phyloP scores from a whole-genome alignment of 2,888 invertebrate species.

The Apantesis nais region DNA sequence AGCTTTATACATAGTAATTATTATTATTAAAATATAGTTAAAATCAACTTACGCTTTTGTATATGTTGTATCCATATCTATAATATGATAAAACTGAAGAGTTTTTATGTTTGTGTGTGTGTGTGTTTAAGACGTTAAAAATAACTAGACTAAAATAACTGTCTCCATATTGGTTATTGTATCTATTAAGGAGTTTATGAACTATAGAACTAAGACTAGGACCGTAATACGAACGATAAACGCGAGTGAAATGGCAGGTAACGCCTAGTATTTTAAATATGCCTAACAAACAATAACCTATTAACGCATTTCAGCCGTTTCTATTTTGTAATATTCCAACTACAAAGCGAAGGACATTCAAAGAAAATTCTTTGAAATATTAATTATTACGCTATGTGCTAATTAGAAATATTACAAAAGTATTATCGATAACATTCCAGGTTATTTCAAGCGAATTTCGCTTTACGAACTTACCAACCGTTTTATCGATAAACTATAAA shows the following conservation, averaged over 20 bases:
- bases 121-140: no score
- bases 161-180: no score
- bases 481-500: not conserved
- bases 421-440: not conserved
- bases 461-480: not conserved
- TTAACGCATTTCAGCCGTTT: not conserved
- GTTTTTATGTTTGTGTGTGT: no score
- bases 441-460: not conserved
- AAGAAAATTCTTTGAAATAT: constrained; percentile 12
- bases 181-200: no score
- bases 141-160: not conserved
- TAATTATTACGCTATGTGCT: constrained; percentile 8
- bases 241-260: not conserved
- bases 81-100: no score
- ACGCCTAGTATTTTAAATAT: not conserved
- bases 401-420: constrained; percentile 7
- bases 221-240: not conserved
- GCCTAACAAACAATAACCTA: not conserved
- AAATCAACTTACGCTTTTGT: no score
- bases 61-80: no score
- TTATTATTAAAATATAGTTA: no score
- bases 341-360: not conserved
- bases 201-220: not conserved
- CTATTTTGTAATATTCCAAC: not conserved
- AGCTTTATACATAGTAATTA: no score